These are phyloP conservation scores for Collichthys lucidus DNA, from an alignment of 2,113 vertebrate species.

Conservation along the genomic window DNA sequence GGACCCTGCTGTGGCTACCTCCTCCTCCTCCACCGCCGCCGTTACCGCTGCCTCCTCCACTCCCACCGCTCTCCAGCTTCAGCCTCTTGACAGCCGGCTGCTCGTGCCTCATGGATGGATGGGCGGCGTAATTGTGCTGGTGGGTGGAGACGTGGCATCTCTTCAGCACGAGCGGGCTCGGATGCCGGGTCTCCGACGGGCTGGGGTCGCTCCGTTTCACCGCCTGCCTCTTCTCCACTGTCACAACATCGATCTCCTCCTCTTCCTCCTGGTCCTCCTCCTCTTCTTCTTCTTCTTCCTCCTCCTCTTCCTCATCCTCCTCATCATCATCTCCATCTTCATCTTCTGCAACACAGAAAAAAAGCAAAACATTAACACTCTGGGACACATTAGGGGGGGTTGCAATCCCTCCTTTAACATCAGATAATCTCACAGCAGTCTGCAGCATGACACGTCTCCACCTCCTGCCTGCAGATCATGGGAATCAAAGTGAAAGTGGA, in stretches of 20 bases:
- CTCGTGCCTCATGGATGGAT: constrained; percentile 92
- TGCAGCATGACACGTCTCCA: constrained; percentile 19
- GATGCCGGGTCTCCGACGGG: constrained; percentile 82
- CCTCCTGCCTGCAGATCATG: constrained; percentile 18
- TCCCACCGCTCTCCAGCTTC: constrained; percentile 86
- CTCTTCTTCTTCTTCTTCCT: constrained; percentile 84
- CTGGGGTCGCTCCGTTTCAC: constrained; percentile 87
- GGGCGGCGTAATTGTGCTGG: constrained; percentile 97
- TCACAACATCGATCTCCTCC: constrained; percentile 95
- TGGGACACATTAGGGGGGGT: too few relatives aligned
- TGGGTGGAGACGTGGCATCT: constrained; percentile 97
- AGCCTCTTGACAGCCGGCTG: constrained; percentile 91
- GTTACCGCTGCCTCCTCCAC: neutral
- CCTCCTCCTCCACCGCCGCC: neutral
- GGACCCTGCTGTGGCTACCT: constrained; percentile 84
- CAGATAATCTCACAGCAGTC: constrained; percentile 54
- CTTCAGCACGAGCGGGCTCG: constrained; percentile 95
- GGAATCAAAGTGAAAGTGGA: neutral
- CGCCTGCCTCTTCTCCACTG: constrained; percentile 90
- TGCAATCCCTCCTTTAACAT: constrained; percentile 55
- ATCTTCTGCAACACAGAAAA: constrained; percentile 86
- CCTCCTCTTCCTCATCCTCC: constrained; percentile 27
- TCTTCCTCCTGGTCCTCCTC: constrained; percentile 68
- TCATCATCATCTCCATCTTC: constrained; percentile 88
- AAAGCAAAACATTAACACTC: neutral